Conservation (phyloP, 2,113 vertebrate genomes). For the Amblyornis subalaris region DNA sequence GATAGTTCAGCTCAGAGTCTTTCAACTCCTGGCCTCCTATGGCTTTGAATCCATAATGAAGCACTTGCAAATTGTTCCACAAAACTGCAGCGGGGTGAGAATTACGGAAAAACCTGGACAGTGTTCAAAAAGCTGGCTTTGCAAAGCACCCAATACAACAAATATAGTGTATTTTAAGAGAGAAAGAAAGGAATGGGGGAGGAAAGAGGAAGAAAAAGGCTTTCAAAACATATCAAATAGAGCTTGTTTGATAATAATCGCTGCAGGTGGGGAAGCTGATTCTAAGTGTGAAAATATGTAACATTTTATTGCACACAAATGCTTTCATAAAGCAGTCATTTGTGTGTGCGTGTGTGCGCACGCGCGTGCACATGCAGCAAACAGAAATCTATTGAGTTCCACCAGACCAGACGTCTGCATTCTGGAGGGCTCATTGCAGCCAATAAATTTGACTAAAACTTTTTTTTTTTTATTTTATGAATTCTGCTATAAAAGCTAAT, state of each 20-base stretch:
- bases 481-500: slow-evolving; percentile 78
- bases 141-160: neutral
- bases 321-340: slow-evolving; percentile 49
- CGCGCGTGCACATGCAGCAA: neutral
- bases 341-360: neutral
- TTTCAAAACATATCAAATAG: neutral
- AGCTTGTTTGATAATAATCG: neutral
- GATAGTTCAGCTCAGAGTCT: neutral
- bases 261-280: slow-evolving; percentile 7
- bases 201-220: neutral
- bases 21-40: neutral
- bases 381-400: slow-evolving; percentile 76
- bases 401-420: slow-evolving; percentile 80
- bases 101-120: neutral
- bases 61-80: neutral
- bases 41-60: neutral
- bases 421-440: slow-evolving; percentile 76
- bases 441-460: slow-evolving; percentile 77
- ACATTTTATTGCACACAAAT: slow-evolving; percentile 55
- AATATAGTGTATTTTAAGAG: neutral
- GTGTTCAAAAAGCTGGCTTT: neutral
- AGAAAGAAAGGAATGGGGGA: neutral
- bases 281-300: slow-evolving; percentile 62
- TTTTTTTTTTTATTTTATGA: slow-evolving; percentile 67
- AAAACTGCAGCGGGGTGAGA: neutral